A percentile compares a stretch with the other conserved stretches of the same genome.
Evolutionary conservation across 2,888 invertebrate species (phyloP).

Genomic region (Coelopa pilipes): DNA sequence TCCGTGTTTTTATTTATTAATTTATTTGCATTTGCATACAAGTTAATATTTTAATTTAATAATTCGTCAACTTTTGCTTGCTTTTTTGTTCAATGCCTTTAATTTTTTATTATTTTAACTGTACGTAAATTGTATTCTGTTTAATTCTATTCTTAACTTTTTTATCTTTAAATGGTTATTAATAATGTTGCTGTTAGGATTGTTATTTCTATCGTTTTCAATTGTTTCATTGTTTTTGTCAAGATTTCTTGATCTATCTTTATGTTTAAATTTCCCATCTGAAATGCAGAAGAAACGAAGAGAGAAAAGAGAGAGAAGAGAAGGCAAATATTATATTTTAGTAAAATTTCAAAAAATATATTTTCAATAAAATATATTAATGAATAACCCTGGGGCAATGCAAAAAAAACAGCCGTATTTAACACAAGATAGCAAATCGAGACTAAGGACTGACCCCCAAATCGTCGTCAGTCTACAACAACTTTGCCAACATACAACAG

Average conservation of each 20-base stretch:
- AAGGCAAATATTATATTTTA: background rate
- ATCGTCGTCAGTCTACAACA: too few species aligned
- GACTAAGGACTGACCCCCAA: too few species aligned
- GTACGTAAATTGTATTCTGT: constrained; percentile 63
- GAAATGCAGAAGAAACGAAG: constrained; percentile 56
- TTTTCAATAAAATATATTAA: too few species aligned
- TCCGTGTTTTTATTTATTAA: constrained; percentile 3
- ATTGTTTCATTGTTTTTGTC: constrained; percentile 26
- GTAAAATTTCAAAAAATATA: constrained; percentile 1
- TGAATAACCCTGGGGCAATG: too few species aligned
- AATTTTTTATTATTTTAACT: constrained; percentile 51
- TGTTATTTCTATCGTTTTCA: constrained; percentile 32
- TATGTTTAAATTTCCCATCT: constrained; percentile 61
- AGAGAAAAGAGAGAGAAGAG: constrained; percentile 42
- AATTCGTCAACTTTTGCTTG: constrained; percentile 2
- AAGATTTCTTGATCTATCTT: constrained; percentile 53
- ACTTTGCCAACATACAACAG: too few species aligned
- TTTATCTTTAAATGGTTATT: constrained; percentile 55
- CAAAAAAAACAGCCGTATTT: background rate
- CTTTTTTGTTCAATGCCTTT: constrained; percentile 13
- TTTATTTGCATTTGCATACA: constrained; percentile 24
- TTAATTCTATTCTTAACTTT: constrained; percentile 61
- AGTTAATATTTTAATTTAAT: background rate
- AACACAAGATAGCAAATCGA: too few species aligned
- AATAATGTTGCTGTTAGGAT: constrained; percentile 18